These are phyloP conservation scores for Paradoxurus hermaphroditus DNA, from an alignment of 2,113 vertebrate species.

Conservation along the genomic window DNA sequence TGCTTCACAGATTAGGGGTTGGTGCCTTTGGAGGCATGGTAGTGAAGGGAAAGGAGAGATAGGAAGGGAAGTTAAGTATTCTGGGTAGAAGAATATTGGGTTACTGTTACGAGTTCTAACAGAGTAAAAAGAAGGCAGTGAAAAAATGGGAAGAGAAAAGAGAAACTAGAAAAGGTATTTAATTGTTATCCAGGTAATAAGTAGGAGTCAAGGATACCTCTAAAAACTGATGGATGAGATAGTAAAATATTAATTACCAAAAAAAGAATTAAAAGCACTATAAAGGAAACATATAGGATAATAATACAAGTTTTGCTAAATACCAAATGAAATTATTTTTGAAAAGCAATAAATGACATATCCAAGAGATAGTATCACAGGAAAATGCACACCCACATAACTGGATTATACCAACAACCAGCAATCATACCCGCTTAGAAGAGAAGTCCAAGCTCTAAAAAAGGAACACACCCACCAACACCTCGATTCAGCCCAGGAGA, in stretches of 20 bases:
- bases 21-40: neutral
- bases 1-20: too few species aligned
- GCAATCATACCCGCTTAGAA: too few species aligned
- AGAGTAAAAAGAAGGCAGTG: neutral
- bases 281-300: neutral
- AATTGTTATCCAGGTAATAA: neutral
- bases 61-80: neutral
- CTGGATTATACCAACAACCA: neutral
- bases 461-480: neutral
- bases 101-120: neutral
- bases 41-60: neutral
- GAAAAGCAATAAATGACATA: neutral
- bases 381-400: neutral
- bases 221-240: neutral
- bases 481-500: too few species aligned
- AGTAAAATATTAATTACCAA: neutral
- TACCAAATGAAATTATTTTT: neutral
- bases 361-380: neutral
- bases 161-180: neutral
- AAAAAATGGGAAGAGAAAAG: neutral
- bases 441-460: neutral
- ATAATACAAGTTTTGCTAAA: neutral
- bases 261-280: neutral
- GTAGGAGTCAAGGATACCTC: neutral
- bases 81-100: neutral